These are phyloP conservation scores for Drosophila nigrodunni DNA, from an alignment of 1,140 invertebrate species.

Conservation along the genomic window DNA sequence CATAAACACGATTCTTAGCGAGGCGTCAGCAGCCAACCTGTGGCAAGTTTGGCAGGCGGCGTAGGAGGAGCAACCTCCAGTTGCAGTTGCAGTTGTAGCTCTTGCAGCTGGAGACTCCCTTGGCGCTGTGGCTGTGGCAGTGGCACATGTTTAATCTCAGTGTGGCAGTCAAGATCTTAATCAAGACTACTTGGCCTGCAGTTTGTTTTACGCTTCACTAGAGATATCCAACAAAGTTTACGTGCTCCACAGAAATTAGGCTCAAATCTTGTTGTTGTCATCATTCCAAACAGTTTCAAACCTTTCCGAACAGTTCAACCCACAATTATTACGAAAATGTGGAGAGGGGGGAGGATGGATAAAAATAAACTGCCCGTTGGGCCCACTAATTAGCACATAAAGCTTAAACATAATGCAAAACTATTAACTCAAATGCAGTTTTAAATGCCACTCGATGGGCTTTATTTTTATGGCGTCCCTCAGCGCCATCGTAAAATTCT, in stretches of 20 bases:
- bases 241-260: constrained; percentile 78
- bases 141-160: constrained; percentile 73
- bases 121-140: background rate
- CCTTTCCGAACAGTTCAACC: too few relatives aligned
- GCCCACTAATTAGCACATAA: constrained; percentile 76
- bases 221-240: constrained; percentile 61
- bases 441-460: constrained; percentile 65
- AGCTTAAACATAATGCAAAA: constrained; percentile 66
- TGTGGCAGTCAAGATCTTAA: constrained; percentile 75
- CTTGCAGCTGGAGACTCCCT: constrained; percentile 7
- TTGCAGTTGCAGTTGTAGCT: background rate
- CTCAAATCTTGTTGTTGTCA: constrained; percentile 70
- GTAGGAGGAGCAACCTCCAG: constrained; percentile 36
- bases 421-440: constrained; percentile 75
- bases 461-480: constrained; percentile 52
- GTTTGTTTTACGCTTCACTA: constrained; percentile 53
- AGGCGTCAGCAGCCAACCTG: constrained; percentile 67
- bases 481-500: constrained; percentile 75
- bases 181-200: constrained; percentile 56
- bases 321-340: too few relatives aligned
- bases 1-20: constrained; percentile 83
- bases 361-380: background rate
- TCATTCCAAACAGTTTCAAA: constrained; percentile 8
- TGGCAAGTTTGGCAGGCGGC: constrained; percentile 47
- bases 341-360: background rate